Evolutionary conservation across 2,113 vertebrate species (phyloP), one percentile per base, ranked within the genome.

Genomic region (Centropus bengalensis): DNA sequence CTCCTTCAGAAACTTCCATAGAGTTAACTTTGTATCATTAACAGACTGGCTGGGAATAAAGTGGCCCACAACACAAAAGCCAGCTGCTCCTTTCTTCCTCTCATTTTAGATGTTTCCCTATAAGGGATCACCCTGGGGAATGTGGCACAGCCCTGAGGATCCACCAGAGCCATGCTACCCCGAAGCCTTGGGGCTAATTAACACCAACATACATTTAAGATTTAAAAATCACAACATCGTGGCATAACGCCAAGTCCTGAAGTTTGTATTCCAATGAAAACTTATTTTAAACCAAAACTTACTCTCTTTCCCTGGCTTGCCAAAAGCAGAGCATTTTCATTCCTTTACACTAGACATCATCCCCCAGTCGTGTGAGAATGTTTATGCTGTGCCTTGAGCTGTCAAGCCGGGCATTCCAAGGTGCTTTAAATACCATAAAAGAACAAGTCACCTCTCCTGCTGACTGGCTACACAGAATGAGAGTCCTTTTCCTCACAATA

Each of bases 391-490:
- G 22, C 9, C 51, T 17, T 85, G 74, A 62, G 63, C 82, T 93
- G 76, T 82, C 47, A 27, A 67, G 38, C 42, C 12, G 8, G 55
- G 40, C 75, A 64, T 82, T 91, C 87, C 63, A 51, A 44, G 21
- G 51, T 64, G 56, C 60, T 92, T 88, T 56, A 93, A 93, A 93
- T 28, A 74, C 94, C 92, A 95, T 71, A 95, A 95, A 94, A 94
- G 91, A 93, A 88, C 71, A 96, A 93, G 63, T 67, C 71, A 74
- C 80, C 66, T 66, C 80, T 87, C 49, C 66, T 64, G 68, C 71
- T 85, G 59, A 42, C 27, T 45, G 47, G 5, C 45, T 62, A 2
- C 0, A 49, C 0, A 77, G 44, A 40, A 76, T 54, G n/a, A 28
- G 21, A 79, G 12, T 77, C 36, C 44, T 91, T 64, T 23, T 74